Evolutionary conservation across 2,888 invertebrate genomes (phyloP).

Genomic region (Chaitophorus viminalis): DNA sequence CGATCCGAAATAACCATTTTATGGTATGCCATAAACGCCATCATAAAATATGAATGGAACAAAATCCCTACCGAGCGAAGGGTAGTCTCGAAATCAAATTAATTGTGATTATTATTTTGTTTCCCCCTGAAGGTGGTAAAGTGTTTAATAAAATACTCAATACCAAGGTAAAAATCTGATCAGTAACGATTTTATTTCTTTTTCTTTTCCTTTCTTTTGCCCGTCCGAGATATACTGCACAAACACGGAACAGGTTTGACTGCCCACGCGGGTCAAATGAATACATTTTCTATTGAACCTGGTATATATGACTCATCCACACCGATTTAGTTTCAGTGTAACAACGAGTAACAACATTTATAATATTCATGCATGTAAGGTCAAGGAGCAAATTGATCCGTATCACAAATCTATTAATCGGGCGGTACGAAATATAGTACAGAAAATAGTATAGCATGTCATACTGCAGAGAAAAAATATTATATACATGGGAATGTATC

Average conservation of each 20-base stretch:
- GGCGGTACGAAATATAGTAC: neutral
- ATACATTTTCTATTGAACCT: constrained; percentile 36
- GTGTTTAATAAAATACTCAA: neutral
- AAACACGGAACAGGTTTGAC: constrained; percentile 56
- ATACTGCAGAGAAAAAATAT: neutral
- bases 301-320: constrained; percentile 51
- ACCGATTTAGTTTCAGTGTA: constrained; percentile 43
- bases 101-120: neutral
- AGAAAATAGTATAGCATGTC: neutral
- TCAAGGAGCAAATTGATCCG: constrained; percentile 46
- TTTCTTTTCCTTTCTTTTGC: constrained; percentile 19
- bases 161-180: neutral
- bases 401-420: constrained; percentile 29
- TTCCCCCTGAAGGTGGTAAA: neutral
- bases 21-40: constrained; percentile 27
- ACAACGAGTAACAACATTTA: no score
- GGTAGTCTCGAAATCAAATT: constrained; percentile 50
- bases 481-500: neutral
- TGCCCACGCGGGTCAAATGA: constrained; percentile 52
- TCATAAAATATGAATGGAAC: constrained; percentile 45
- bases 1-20: constrained; percentile 50
- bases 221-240: neutral
- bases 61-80: neutral
- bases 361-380: constrained; percentile 43
- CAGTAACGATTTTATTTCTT: neutral